Evolutionary conservation across 92 coral and sea anemone genomes (phyloP).

Genomic region (Phenganax subtilis): DNA sequence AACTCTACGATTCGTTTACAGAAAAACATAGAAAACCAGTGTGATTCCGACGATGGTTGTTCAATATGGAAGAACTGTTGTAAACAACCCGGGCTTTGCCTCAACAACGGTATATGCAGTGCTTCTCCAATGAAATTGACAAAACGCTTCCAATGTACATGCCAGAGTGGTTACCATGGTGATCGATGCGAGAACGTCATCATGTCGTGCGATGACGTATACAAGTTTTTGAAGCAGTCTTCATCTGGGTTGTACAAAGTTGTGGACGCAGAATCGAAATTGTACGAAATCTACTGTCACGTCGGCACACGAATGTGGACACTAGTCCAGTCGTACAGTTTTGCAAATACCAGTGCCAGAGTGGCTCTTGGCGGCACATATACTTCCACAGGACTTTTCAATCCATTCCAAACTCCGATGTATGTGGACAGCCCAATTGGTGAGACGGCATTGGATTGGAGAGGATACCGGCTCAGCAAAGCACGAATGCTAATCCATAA

Average conservation of each 20-base stretch:
- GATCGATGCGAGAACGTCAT: not conserved
- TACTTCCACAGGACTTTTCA: not conserved
- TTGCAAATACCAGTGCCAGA: not conserved
- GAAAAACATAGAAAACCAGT: too few relatives aligned
- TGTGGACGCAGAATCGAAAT: not conserved
- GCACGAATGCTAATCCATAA: not conserved
- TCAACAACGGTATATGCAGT: too few relatives aligned
- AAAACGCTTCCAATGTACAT: too few relatives aligned
- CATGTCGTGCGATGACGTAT: conserved; percentile 2
- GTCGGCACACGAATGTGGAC: not conserved
- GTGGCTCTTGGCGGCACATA: too few relatives aligned
- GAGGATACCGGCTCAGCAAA: conserved; percentile 3
- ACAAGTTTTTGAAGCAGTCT: not conserved
- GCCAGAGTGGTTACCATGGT: too few relatives aligned
- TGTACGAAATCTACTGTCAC: not conserved
- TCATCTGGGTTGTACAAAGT: conserved; percentile 7
- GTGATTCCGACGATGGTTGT: too few relatives aligned
- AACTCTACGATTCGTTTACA: too few relatives aligned
- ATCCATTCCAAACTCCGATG: not conserved
- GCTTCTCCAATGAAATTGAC: too few relatives aligned
- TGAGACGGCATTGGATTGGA: not conserved
- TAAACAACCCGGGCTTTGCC: too few relatives aligned
- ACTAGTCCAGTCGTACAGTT: not conserved
- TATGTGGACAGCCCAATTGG: not conserved
- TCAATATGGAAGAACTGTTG: too few relatives aligned